Evolutionary conservation across 1,140 invertebrate species (phyloP).

Genomic region (Lasaia peninsularis): DNA sequence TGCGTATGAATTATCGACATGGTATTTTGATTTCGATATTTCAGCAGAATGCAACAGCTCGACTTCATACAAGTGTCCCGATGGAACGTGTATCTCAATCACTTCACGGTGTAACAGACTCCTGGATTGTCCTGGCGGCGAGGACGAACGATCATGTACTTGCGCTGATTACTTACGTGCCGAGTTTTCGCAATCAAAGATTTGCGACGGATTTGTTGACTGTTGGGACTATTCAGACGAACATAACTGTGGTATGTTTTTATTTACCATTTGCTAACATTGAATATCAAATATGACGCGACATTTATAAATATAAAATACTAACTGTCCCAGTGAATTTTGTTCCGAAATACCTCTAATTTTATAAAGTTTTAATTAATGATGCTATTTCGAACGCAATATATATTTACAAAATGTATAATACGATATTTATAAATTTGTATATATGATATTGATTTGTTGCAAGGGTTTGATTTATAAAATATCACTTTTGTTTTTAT

Average conservation of each 20-base stretch:
- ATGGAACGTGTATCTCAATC: conserved; percentile 82
- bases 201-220: conserved; percentile 88
- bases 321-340: too few species aligned
- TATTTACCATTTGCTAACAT: too few species aligned
- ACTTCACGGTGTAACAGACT: conserved; percentile 85
- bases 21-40: conserved; percentile 24
- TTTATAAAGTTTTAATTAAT: too few species aligned
- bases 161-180: conserved; percentile 87
- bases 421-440: too few species aligned
- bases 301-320: too few species aligned
- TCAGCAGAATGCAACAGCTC: conserved; percentile 72
- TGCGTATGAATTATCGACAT: background rate
- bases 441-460: too few species aligned
- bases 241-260: conserved; percentile 82
- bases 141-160: conserved; percentile 85
- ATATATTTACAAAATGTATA: too few species aligned
- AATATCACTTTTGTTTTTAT: too few species aligned
- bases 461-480: too few species aligned
- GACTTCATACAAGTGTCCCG: conserved; percentile 78
- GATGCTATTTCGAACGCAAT: too few species aligned
- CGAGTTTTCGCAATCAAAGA: conserved; percentile 84
- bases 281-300: too few species aligned
- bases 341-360: too few species aligned
- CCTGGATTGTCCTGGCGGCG: conserved; percentile 84
- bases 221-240: conserved; percentile 91